Base-by-base conservation (phyloP, 2,888 invertebrate genomes). In the Drymonia ruficornis region DNA sequence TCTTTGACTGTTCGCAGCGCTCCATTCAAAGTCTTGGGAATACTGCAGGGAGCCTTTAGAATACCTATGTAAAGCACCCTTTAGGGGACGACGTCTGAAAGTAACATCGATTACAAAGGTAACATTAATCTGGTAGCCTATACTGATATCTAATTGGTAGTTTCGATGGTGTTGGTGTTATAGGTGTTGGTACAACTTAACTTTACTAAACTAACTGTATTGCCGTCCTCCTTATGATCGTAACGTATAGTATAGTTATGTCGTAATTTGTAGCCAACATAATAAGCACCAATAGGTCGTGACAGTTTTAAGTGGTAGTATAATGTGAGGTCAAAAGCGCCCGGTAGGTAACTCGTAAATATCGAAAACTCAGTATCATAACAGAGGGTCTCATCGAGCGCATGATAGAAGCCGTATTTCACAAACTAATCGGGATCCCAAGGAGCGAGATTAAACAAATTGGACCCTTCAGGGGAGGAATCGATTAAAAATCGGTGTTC, bases 401-500 rank as follows among this genome's bases (percentile, higher is more conserved):
- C 28, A 28, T 15, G 19, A 11, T 23, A 40, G 50, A 60, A 57
- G 36, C 47, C 56, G 52, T 64, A 60, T 64, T 66, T 18, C 16
- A 28, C 15, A 49, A 57, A 63, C 68, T 53, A 70, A 67, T 62
- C 58, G 63, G 48, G 40, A 45, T 64, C 61, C 66, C 57, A 61
- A 63, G 62, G 61, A 60, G 53, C 55, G 57, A 49, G 64, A 61
- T 70, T 70, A 66, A 63, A 60, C 60, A 72, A 70, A 71, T 70
- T 63, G 45, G 61, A 57, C 58, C 66, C 55, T 67, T 56, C 52
- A 50, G 43, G 28, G 50, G 53, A n/a, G n/a, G n/a, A n/a, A 70
- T 69, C 72, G 70, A 69, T 72, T 66, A 69, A 69, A 70, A 70
- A 71, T 71, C 61, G 63, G 65, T 64, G 59, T 64, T 63, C 59